phyloP scores from a whole-genome alignment of 2,797 vertebrate species.

The Florisuga fusca region DNA sequence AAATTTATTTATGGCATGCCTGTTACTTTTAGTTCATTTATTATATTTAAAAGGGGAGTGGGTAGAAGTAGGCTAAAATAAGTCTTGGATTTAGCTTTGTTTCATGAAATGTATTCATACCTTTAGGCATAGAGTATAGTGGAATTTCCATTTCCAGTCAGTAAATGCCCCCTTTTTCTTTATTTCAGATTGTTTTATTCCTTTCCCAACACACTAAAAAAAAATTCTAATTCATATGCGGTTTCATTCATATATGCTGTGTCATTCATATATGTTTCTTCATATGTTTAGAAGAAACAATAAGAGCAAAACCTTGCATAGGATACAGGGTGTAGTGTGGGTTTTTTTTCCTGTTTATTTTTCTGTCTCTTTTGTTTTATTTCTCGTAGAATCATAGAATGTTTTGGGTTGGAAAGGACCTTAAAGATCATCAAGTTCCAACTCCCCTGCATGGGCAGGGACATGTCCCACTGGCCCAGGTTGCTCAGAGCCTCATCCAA shows the following conservation, averaged over 20 bases:
- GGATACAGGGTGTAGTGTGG: too few species aligned
- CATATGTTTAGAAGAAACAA: background rate
- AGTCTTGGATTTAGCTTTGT: background rate
- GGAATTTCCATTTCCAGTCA: background rate
- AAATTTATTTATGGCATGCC: background rate
- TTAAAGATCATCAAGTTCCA: too few species aligned
- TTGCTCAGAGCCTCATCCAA: too few species aligned
- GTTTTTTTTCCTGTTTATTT: background rate
- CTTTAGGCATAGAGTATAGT: background rate
- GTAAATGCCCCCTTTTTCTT: accelerated
- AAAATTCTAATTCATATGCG: background rate
- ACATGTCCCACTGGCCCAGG: too few species aligned
- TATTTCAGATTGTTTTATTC: background rate
- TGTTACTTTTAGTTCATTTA: background rate
- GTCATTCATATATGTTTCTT: too few species aligned
- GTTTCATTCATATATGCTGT: too few species aligned
- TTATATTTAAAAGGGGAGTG: background rate
- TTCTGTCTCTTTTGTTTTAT: background rate
- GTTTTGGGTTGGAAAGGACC: too few species aligned
- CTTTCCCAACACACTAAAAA: background rate
- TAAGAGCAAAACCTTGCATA: background rate
- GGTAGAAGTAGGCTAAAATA: background rate
- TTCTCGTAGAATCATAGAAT: too few species aligned
- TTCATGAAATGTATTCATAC: background rate
- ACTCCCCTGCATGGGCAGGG: too few species aligned